These are phyloP conservation scores for Calonectris borealis DNA, from an alignment of 2,113 vertebrate species.

Conservation along the genomic window DNA sequence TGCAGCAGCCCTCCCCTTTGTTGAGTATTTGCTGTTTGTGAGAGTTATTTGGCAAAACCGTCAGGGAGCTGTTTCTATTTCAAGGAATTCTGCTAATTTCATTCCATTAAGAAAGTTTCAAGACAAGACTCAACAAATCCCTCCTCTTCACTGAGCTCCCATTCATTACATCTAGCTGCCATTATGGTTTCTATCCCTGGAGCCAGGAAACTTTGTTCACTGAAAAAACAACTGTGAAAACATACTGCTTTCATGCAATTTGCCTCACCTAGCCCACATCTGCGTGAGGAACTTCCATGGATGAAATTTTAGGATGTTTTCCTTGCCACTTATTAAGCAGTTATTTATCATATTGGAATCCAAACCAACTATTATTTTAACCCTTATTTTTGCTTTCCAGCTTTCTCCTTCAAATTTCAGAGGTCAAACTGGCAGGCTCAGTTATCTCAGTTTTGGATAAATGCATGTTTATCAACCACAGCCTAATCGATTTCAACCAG, in stretches of 20 bases:
- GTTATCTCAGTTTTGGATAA: not conserved
- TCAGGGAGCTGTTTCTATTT: not conserved
- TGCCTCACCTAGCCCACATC: not conserved
- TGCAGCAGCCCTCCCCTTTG: not conserved
- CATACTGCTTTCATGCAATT: not conserved
- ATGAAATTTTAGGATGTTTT: not conserved
- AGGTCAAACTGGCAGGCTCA: not conserved
- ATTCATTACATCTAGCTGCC: not conserved
- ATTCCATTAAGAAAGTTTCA: constrained; percentile 3
- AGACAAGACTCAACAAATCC: constrained; percentile 34
- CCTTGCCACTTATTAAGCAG: not conserved
- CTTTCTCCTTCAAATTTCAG: not conserved
- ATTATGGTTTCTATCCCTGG: not conserved
- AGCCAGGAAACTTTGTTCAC: constrained; percentile 13
- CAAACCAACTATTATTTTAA: not conserved
- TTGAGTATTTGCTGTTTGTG: not conserved
- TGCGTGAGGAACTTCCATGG: not conserved
- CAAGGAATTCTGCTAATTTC: constrained; percentile 22
- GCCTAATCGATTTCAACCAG: not conserved
- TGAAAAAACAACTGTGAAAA: not conserved
- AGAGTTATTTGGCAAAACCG: not conserved
- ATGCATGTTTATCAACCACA: not conserved
- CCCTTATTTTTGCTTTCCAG: not conserved
- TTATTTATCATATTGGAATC: not conserved
- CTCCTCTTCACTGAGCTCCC: not conserved